Percentiles rank a stretch among this genome's conserved stretches.
phyloP scores from a whole-genome alignment of 35 echinoderm and acorn worm species.

The Heliocidaris erythrogramma region DNA sequence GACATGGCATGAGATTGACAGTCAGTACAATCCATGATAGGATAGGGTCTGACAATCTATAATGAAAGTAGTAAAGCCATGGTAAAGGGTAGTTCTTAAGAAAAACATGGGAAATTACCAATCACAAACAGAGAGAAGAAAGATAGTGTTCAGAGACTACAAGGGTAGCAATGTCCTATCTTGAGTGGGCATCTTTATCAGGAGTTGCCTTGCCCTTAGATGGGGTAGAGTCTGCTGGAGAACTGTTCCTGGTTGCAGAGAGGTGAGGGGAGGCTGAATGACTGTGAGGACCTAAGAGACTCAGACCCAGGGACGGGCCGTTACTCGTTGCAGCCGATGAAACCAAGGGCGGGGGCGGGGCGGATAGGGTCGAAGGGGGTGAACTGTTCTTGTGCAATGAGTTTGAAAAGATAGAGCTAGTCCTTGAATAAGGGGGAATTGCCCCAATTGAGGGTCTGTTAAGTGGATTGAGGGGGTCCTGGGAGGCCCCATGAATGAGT shows the following conservation, averaged over 20 bases:
- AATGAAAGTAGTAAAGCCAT: not conserved
- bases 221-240: constrained; percentile 62
- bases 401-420: constrained; percentile 75
- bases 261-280: constrained; percentile 59
- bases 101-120: not conserved
- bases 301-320: constrained; percentile 22
- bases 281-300: constrained; percentile 51
- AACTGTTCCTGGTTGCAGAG: constrained; percentile 65
- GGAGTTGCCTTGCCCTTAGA: constrained; percentile 44
- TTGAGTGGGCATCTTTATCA: constrained; percentile 57
- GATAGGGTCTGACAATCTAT: not conserved
- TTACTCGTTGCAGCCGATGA: constrained; percentile 65
- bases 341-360: constrained; percentile 75
- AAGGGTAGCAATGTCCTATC: constrained; percentile 49
- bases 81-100: not conserved
- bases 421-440: constrained; percentile 62
- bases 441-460: constrained; percentile 40
- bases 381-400: constrained; percentile 77
- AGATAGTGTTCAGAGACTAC: not conserved
- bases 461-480: constrained; percentile 36
- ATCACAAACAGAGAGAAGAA: not conserved
- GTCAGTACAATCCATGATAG: not conserved
- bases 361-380: constrained; percentile 63
- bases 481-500: constrained; percentile 57
- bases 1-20: too few species aligned